Base-by-base conservation (phyloP, 2,888 invertebrate genomes). In the Holacanthella duospinosa region DNA sequence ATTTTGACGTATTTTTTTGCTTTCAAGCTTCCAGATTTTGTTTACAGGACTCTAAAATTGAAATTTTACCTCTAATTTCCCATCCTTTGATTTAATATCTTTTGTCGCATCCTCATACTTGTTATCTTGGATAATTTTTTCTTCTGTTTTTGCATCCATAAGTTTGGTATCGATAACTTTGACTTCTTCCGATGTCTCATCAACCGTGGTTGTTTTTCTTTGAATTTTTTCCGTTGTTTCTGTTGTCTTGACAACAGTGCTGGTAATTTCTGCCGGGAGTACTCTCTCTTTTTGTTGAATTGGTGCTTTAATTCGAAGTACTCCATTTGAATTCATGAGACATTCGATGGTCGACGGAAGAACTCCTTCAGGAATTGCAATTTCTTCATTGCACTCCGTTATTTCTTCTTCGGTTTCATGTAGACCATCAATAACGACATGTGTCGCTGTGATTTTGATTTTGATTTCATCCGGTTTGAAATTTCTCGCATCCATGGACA, bases 401-500 rank as follows among this genome's bases (percentile, higher is more conserved):
- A 27, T 28, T 26, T 43, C 43, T 16, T 43, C 44, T 25, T 59
- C 59, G 21, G 6, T 9, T 4, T 58, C 28, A 26, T 29, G 55
- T 6, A 12, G 25, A 4, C 21, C 43, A 6, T 58, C 24, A 19
- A 59, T 28, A 3, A 59, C 25, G 3, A 59, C 59, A 16, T 21
- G 29, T 16, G 25, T 59, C 21, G 24, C 25, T 3, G 59, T 27
- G 4, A 44, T 43, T 19, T 25, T 9, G 6, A 59, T 27, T 2
- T 44, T 24, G 48, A 59, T 48, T 59, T 59, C 59, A 6, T 59
- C 59, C 16, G 59, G 43, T 25, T 43, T 43, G 44, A 36, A 59
- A 25, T 44, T 28, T 3, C 43, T 2, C 2, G 36, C 59, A 24
- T 59, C 27, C 29, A 59, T 24, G 9, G 43, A 36, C 26, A 48